These are phyloP conservation scores for Amblyraja radiata DNA, from an alignment of 2,797 vertebrate species.

Conservation along the genomic window DNA sequence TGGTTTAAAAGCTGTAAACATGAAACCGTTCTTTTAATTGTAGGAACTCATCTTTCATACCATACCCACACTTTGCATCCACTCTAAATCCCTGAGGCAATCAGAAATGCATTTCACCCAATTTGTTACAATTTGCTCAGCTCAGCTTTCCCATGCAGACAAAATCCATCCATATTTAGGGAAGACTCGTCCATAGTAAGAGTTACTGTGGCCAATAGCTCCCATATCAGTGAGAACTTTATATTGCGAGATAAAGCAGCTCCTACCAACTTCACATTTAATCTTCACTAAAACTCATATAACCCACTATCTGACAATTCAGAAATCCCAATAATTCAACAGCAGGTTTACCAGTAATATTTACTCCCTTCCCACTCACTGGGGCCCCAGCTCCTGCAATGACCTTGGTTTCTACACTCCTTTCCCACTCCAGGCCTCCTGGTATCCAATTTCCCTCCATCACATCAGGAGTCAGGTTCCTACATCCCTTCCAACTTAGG, in stretches of 20 bases:
- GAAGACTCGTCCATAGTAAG: too few species aligned
- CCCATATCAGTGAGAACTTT: neutral
- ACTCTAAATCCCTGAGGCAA: neutral
- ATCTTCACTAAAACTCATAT: too few species aligned
- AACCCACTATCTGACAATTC: too few species aligned
- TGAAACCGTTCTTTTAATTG: neutral
- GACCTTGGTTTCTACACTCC: too few species aligned
- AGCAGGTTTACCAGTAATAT: too few species aligned
- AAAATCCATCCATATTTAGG: neutral
- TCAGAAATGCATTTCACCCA: neutral
- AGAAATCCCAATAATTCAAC: too few species aligned
- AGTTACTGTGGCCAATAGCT: neutral
- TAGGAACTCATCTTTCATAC: neutral
- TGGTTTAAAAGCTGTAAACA: neutral
- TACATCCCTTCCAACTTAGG: too few species aligned
- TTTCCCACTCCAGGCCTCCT: too few species aligned
- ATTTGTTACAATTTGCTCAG: neutral
- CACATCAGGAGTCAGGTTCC: too few species aligned
- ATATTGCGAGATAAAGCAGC: neutral
- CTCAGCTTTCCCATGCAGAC: neutral
- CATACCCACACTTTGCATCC: neutral
- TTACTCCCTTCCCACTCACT: too few species aligned
- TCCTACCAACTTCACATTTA: neutral
- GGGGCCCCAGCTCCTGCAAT: too few species aligned
- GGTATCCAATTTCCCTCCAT: too few species aligned